Percentiles rank a stretch among this genome's conserved stretches.
phyloP scores from a whole-genome alignment of 2,888 invertebrate species.

The Lasioglossum pauxillum region DNA sequence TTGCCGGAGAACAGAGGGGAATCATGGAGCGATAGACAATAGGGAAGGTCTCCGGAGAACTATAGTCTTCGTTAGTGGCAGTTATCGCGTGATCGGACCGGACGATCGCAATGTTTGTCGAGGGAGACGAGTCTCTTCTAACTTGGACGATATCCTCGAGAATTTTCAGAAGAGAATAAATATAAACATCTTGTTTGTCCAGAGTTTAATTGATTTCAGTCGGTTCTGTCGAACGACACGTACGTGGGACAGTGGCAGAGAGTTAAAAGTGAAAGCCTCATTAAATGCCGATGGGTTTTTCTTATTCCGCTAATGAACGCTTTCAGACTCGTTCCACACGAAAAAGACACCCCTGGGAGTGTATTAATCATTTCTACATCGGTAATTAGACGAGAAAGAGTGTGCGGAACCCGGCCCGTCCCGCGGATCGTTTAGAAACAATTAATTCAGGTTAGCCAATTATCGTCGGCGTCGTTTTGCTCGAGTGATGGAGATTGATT shows the following conservation, averaged over 20 bases:
- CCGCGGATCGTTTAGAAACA: constrained; percentile 36
- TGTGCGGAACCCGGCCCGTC: not conserved
- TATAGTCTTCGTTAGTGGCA: constrained; percentile 42
- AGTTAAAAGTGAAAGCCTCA: not conserved
- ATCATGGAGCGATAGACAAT: constrained; percentile 6
- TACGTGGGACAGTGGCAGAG: not conserved
- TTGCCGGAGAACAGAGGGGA: constrained; percentile 6
- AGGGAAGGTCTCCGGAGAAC: constrained; percentile 12
- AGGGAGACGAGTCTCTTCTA: not conserved
- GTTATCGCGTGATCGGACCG: constrained; percentile 21
- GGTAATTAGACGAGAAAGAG: constrained; percentile 21
- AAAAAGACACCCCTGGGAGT: not conserved
- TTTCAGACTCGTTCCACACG: too few species aligned
- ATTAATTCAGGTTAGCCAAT: constrained; percentile 58
- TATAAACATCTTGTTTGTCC: not conserved
- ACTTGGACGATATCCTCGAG: not conserved
- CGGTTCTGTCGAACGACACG: not conserved
- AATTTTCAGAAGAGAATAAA: not conserved
- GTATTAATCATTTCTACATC: constrained; percentile 24
- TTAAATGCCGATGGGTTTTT: not conserved
- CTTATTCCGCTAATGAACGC: too few species aligned
- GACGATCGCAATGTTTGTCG: not conserved
- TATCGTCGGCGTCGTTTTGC: constrained; percentile 35
- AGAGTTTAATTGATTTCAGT: not conserved
- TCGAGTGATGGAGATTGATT: constrained; percentile 64